Evolutionary conservation across 1,140 invertebrate genomes (phyloP).

Genomic region (Ctenoplectra terminalis): DNA sequence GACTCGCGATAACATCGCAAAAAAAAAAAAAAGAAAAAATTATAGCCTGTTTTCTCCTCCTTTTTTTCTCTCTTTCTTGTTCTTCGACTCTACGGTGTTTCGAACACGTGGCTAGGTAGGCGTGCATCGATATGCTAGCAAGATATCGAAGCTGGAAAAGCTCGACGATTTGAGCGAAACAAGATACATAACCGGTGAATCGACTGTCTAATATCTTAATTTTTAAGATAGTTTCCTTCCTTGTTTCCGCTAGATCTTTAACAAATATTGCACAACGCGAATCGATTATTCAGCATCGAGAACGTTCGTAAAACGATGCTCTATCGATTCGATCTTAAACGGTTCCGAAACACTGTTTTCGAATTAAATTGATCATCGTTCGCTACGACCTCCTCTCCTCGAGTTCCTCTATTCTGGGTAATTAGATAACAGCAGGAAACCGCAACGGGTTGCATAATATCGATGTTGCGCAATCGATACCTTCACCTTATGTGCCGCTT

Average conservation of each 20-base stretch:
- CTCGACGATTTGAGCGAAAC: conserved; percentile 18
- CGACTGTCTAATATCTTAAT: not conserved
- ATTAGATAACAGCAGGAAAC: conserved; percentile 69
- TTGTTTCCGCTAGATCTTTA: not conserved
- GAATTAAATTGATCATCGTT: not conserved
- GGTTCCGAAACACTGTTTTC: not conserved
- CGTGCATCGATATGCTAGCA: not conserved
- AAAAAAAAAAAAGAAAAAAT: too few relatives aligned
- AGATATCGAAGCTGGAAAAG: not conserved
- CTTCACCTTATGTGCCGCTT: conserved; percentile 66
- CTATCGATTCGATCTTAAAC: not conserved
- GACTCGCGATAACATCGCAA: not conserved
- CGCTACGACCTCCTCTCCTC: conserved; percentile 48
- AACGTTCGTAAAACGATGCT: too few relatives aligned
- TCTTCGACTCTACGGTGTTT: conserved; percentile 11
- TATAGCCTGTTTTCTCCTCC: not conserved
- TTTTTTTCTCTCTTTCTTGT: too few relatives aligned
- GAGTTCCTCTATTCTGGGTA: conserved; percentile 60
- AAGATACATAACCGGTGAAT: not conserved
- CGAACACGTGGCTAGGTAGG: conserved; percentile 11
- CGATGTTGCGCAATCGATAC: conserved; percentile 66
- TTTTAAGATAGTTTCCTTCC: too few relatives aligned
- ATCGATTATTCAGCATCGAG: not conserved
- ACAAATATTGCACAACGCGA: too few relatives aligned
- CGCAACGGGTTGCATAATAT: conserved; percentile 63